Evolutionary conservation across 2,797 vertebrate genomes (phyloP), one percentile per base, ranked within the genome.

Genomic region (Falco concolor): DNA sequence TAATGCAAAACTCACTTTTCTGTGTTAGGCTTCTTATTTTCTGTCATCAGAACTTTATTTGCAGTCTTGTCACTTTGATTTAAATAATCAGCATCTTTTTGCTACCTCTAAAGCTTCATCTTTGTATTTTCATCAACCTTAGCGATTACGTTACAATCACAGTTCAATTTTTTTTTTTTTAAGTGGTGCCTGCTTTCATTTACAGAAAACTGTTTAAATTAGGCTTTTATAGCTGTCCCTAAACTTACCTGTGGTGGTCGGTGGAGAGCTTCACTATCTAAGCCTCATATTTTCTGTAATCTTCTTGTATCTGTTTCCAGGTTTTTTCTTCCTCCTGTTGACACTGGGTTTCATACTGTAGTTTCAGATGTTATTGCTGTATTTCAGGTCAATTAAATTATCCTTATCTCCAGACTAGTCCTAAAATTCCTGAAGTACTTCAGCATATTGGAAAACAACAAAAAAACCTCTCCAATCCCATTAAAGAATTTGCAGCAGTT

Each of bases 191-290:
- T 79, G 24, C 50, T 76, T 80, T 49, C 8, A 30, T 74, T 85
- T 67, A 61, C n/a, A 68, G 49, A 68, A 68, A 50, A 56, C 21
- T 36, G 63, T 15, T 53, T 49, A 47, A 54, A 49, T 60, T 47
- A 38, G 16, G 27, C 12, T 13, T 64, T 36, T 65, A 20, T 54
- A 19, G 18, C 11, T 21, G 12, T 34, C 10, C 52, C 50, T 2
- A 2, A n/a, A 53, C 8, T 61, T 57, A 25, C 3, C 44, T 0
- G 0, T 63, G 27, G 24, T 24, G 42, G 4, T 68, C 54, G 77
- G 72, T 27, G n/a, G 13, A 61, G 47, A 27, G 16, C 21, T 82
- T 36, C 20, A 24, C 42, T 27, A 40, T 28, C 13, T 32, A 50
- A 60, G 6, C 25, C 20, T 76, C 18, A 12, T 2, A 1, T 32